Percentiles rank a stretch among this genome's conserved stretches.
phyloP scores from a whole-genome alignment of 2,113 vertebrate species.

The Tachuris rubrigastra region DNA sequence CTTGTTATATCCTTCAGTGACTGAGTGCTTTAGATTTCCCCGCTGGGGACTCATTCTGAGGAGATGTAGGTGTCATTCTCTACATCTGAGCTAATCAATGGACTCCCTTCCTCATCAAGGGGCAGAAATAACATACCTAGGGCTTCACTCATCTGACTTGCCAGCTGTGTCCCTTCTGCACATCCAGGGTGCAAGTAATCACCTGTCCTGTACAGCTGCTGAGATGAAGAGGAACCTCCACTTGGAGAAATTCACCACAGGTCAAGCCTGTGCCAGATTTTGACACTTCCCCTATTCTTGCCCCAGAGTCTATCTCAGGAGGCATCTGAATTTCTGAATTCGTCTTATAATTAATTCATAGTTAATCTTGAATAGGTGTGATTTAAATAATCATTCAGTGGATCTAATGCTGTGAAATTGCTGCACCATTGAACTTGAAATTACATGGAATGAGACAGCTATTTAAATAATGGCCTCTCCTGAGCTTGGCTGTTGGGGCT shows the following conservation, averaged over 20 bases:
- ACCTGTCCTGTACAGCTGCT: not conserved
- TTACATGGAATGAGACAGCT: constrained; percentile 61
- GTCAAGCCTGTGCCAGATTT: not conserved
- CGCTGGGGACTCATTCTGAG: not conserved
- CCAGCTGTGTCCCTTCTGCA: not conserved
- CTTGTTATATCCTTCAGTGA: not conserved
- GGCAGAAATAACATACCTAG: not conserved
- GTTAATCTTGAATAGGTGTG: constrained; percentile 65
- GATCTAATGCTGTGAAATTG: constrained; percentile 63
- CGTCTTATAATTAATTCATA: constrained; percentile 66
- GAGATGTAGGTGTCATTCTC: not conserved
- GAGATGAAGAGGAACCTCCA: not conserved
- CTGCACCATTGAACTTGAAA: constrained; percentile 56
- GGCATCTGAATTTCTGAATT: constrained; percentile 35
- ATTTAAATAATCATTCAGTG: constrained; percentile 66
- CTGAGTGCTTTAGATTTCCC: not conserved
- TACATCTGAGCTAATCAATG: not conserved
- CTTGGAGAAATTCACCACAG: not conserved
- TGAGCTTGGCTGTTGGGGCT: constrained; percentile 15
- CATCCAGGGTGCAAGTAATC: not conserved
- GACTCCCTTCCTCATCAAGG: not conserved
- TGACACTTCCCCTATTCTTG: not conserved
- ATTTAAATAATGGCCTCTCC: constrained; percentile 61
- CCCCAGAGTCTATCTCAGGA: not conserved
- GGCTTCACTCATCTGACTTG: not conserved